A percentile compares a stretch with the other conserved stretches of the same genome.
Conservation (phyloP, 1,140 invertebrate genomes). For the Branchinecta lynchi region DNA sequence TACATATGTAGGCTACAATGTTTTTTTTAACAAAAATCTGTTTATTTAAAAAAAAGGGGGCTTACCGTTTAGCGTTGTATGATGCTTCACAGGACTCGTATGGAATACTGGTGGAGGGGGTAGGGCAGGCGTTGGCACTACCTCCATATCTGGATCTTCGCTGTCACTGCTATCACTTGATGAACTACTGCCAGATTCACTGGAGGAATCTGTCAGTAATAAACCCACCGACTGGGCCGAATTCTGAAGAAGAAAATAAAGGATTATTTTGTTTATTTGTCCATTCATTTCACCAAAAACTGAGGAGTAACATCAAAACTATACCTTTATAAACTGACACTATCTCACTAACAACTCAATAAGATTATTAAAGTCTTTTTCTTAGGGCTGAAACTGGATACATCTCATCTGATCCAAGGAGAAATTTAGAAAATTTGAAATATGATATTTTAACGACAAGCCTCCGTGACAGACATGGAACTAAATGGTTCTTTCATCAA, state of each 20-base stretch:
- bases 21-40: too few relatives aligned
- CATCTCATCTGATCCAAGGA: too few relatives aligned
- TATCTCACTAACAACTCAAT: too few relatives aligned
- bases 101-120: neutral
- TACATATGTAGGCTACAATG: too few relatives aligned
- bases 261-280: neutral
- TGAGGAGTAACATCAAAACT: neutral
- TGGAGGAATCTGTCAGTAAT: neutral
- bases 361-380: too few relatives aligned
- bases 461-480: too few relatives aligned
- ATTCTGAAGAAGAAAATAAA: neutral
- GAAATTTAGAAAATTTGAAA: too few relatives aligned
- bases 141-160: neutral
- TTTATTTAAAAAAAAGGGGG: too few relatives aligned
- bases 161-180: neutral
- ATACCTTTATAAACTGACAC: too few relatives aligned
- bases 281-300: neutral
- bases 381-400: too few relatives aligned
- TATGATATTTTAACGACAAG: too few relatives aligned
- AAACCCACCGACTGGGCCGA: neutral
- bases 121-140: neutral
- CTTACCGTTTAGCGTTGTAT: neutral
- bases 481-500: too few relatives aligned
- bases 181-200: neutral
- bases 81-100: neutral